phyloP scores from a whole-genome alignment of 1,140 invertebrate species.

The Drosophila mojavensis region DNA sequence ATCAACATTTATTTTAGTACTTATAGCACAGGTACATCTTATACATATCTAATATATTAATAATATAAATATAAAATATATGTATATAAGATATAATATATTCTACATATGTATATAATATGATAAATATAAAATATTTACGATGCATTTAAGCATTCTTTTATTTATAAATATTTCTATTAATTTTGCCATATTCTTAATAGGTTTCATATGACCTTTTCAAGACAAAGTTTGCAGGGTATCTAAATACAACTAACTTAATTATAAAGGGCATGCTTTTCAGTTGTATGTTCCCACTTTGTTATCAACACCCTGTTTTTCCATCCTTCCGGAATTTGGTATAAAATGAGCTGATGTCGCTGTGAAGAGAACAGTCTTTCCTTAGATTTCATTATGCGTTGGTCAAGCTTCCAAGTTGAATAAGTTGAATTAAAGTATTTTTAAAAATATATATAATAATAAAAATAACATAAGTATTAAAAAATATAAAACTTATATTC shows the following conservation, averaged over 20 bases:
- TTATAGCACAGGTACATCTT: background rate
- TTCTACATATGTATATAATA: too few species aligned
- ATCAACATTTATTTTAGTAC: too few species aligned
- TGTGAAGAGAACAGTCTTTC: slow-evolving; percentile 33
- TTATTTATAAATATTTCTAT: background rate
- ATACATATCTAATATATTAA: too few species aligned
- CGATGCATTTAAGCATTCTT: too few species aligned
- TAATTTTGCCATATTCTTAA: background rate
- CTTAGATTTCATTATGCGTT: slow-evolving; percentile 29
- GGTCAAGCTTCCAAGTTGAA: background rate
- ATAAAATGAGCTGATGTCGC: slow-evolving; percentile 42
- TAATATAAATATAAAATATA: too few species aligned
- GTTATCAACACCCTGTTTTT: slow-evolving; percentile 56
- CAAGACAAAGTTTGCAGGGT: background rate
- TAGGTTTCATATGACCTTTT: background rate
- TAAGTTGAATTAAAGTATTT: background rate
- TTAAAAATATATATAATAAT: background rate
- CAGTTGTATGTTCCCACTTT: slow-evolving; percentile 10
- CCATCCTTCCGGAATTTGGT: slow-evolving; percentile 20
- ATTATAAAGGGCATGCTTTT: slow-evolving; percentile 52
- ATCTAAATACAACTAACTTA: slow-evolving; percentile 28
- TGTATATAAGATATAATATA: too few species aligned
- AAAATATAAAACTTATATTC: background rate
- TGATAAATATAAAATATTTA: too few species aligned
- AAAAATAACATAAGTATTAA: background rate